These are phyloP conservation scores for Sialis fuliginosa DNA, from an alignment of 2,888 invertebrate genomes.

Conservation along the genomic window DNA sequence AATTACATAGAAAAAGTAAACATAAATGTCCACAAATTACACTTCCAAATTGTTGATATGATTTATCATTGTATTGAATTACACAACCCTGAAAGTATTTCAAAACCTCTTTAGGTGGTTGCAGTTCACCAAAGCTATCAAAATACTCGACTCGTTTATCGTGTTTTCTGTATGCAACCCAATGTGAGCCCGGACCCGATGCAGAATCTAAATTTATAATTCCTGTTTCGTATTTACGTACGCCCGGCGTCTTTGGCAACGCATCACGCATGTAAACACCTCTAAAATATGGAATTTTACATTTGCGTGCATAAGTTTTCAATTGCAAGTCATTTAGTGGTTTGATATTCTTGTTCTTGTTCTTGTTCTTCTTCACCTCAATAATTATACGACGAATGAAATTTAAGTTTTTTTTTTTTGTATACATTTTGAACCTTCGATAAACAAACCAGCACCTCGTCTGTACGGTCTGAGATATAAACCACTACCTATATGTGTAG, in stretches of 20 bases:
- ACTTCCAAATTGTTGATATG: conserved; percentile 14
- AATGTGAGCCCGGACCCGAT: conserved; percentile 14
- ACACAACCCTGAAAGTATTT: conserved; percentile 12
- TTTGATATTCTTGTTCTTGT: too few species aligned
- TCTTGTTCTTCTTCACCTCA: too few species aligned
- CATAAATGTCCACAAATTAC: conserved; percentile 16
- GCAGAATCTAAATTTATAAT: conserved; percentile 15
- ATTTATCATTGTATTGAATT: conserved; percentile 14
- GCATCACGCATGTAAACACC: conserved; percentile 20
- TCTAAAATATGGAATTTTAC: conserved; percentile 16
- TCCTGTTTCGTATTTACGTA: conserved; percentile 13
- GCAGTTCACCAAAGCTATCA: conserved; percentile 18
- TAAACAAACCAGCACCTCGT: conserved; percentile 8
- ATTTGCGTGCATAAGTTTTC: too few species aligned
- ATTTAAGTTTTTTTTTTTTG: too few species aligned
- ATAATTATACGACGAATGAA: too few species aligned
- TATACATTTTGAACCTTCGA: background rate
- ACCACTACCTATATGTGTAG: conserved; percentile 10
- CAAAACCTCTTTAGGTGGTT: conserved; percentile 15
- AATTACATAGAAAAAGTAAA: conserved; percentile 12
- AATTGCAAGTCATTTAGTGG: too few species aligned
- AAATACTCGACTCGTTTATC: conserved; percentile 15
- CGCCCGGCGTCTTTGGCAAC: conserved; percentile 15
- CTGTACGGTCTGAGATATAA: conserved; percentile 11
- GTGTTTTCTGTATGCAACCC: conserved; percentile 17